Evolutionary conservation across 2,113 vertebrate species (phyloP).

Genomic region (Misgurnus mizolepis): DNA sequence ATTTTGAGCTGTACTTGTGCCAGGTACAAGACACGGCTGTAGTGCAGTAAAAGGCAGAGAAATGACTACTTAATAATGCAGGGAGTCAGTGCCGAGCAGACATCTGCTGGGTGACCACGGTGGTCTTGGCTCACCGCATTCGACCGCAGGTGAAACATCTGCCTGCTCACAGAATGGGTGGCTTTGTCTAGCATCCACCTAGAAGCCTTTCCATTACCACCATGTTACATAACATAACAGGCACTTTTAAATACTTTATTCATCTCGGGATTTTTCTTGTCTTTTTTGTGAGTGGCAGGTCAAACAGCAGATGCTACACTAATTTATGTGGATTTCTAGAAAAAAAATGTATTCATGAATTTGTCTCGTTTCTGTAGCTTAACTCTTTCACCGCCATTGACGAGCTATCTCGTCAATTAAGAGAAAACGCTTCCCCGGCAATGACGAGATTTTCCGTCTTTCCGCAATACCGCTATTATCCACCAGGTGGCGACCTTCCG

Average conservation of each 20-base stretch:
- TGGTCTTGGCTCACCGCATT: slow-evolving; percentile 58
- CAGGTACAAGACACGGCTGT: slow-evolving; percentile 1
- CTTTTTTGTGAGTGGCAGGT: not conserved
- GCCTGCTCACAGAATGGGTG: slow-evolving; percentile 41
- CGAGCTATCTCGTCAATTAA: no score
- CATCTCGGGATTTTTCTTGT: not conserved
- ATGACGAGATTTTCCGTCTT: no score
- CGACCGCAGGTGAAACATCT: slow-evolving; percentile 70
- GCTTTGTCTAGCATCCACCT: slow-evolving; percentile 34
- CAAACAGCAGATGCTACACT: not conserved
- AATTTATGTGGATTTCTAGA: not conserved
- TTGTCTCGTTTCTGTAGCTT: no score
- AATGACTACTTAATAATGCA: slow-evolving; percentile 60
- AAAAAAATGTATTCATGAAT: not conserved
- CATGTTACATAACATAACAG: slow-evolving; percentile 20
- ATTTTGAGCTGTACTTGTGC: slow-evolving; percentile 22
- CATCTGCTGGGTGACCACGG: slow-evolving; percentile 59
- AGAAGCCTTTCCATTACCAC: slow-evolving; percentile 33
- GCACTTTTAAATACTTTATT: slow-evolving; percentile 11
- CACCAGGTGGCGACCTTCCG: no score
- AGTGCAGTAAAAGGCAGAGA: slow-evolving; percentile 24
- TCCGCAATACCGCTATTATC: no score
- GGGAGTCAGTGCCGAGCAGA: slow-evolving; percentile 36
- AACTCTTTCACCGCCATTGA: no score
- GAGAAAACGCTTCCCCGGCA: no score